Conservation (phyloP, 2,797 vertebrate genomes). For the Lophius americanus region DNA sequence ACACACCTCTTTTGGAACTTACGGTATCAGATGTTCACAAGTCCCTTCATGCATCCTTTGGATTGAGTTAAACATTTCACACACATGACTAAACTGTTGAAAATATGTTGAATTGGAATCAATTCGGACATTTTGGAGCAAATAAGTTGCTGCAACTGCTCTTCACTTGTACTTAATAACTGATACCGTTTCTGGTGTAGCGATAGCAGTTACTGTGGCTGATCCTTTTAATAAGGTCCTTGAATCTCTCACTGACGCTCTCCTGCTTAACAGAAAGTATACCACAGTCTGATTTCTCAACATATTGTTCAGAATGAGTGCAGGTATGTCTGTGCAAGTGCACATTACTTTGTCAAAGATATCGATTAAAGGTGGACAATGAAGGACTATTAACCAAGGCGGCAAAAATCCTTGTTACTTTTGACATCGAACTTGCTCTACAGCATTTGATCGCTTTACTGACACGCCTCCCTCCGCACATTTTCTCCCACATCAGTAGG, state of each 20-base stretch:
- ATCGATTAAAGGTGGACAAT: neutral
- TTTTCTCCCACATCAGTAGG: constrained; percentile 20
- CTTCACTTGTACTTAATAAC: neutral
- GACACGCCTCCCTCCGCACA: constrained; percentile 27
- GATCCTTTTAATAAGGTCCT: neutral
- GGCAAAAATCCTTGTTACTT: constrained; percentile 20
- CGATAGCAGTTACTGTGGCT: neutral
- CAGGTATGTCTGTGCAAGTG: neutral
- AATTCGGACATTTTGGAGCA: neutral
- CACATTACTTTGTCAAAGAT: neutral
- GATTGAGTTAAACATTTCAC: neutral
- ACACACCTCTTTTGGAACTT: too few relatives aligned
- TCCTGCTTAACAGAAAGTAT: neutral
- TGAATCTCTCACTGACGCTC: constrained; percentile 1
- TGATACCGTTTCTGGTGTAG: neutral
- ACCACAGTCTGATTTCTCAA: neutral
- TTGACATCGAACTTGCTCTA: constrained; percentile 16
- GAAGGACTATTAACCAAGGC: constrained; percentile 1
- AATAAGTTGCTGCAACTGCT: neutral
- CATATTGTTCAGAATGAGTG: neutral
- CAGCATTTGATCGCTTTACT: constrained; percentile 29
- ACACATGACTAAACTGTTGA: neutral
- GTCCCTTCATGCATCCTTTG: too few relatives aligned
- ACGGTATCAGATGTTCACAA: too few relatives aligned
- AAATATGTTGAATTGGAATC: neutral